phyloP scores from a whole-genome alignment of 2,888 invertebrate species.

The Panorpa germanica region DNA sequence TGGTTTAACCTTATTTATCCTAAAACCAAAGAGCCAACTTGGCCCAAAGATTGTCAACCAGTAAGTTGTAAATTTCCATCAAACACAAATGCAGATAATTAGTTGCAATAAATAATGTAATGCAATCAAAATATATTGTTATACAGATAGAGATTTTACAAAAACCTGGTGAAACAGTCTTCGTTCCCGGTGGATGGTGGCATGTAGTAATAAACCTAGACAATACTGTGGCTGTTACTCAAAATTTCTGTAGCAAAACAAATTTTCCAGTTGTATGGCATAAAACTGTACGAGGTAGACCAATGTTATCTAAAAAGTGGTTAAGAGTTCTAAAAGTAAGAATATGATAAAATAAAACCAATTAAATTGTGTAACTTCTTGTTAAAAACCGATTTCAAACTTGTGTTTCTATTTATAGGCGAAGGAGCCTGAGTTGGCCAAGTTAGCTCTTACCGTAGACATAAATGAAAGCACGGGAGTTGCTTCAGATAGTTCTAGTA shows the following conservation, averaged over 20 bases:
- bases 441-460: slow-evolving; percentile 67
- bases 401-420: slow-evolving; percentile 20
- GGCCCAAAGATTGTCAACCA: slow-evolving; percentile 85
- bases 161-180: slow-evolving; percentile 91
- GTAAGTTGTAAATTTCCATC: slow-evolving; percentile 23
- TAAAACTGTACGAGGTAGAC: slow-evolving; percentile 87
- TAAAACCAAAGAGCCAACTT: slow-evolving; percentile 65
- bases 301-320: slow-evolving; percentile 92
- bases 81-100: background rate
- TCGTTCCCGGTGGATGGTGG: slow-evolving; percentile 99
- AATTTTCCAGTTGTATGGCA: slow-evolving; percentile 98
- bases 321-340: slow-evolving; percentile 37
- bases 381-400: slow-evolving; percentile 2
- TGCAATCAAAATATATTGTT: background rate
- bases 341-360: background rate
- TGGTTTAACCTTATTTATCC: slow-evolving; percentile 97
- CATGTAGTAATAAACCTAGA: slow-evolving; percentile 97
- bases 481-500: slow-evolving; percentile 87
- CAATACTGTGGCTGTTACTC: slow-evolving; percentile 91
- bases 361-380: background rate
- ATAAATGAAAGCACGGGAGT: slow-evolving; percentile 72
- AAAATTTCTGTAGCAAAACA: slow-evolving; percentile 89
- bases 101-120: background rate
- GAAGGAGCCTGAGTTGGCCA: slow-evolving; percentile 60
- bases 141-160: slow-evolving; percentile 78